Conservation (phyloP, 53 echinoderm and acorn worm genomes). For the Apostichopus leukothele region DNA sequence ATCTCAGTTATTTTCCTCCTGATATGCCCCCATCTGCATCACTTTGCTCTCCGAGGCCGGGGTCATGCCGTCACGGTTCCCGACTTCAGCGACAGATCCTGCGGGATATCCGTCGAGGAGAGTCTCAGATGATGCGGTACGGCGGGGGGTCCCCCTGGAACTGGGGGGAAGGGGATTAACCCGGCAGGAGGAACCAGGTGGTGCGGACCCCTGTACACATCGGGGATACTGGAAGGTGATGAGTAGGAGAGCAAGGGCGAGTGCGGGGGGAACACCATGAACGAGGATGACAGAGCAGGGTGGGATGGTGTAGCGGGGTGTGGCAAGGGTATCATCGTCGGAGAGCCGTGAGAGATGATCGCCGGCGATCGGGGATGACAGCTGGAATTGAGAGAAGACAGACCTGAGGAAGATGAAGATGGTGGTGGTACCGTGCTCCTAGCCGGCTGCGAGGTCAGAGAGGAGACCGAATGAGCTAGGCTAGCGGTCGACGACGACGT, state of each 20-base stretch:
- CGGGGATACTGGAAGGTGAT: slow-evolving; percentile 57
- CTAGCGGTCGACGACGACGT: slow-evolving; percentile 47
- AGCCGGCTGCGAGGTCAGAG: slow-evolving; percentile 51
- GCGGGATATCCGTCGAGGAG: slow-evolving; percentile 73
- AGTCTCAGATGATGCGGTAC: slow-evolving; percentile 54
- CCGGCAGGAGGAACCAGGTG: slow-evolving; percentile 65
- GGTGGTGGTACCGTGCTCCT: slow-evolving; percentile 30
- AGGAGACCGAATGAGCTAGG: slow-evolving; percentile 37
- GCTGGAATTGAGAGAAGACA: slow-evolving; percentile 43
- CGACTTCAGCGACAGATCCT: slow-evolving; percentile 92
- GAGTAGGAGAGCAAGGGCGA: slow-evolving; percentile 70
- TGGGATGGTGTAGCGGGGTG: slow-evolving; percentile 78
- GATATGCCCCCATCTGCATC: too few relatives aligned
- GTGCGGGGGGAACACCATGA: slow-evolving; percentile 86
- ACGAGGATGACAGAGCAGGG: slow-evolving; percentile 65
- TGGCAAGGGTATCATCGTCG: slow-evolving; percentile 81
- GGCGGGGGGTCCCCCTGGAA: slow-evolving; percentile 57
- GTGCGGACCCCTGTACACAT: slow-evolving; percentile 62
- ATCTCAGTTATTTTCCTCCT: too few relatives aligned
- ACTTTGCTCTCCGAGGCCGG: neutral
- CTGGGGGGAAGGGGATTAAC: slow-evolving; percentile 58
- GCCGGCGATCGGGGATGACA: slow-evolving; percentile 49
- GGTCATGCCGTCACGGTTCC: slow-evolving; percentile 89
- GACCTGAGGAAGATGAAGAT: slow-evolving; percentile 46
- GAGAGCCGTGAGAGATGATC: slow-evolving; percentile 69